Conservation (phyloP, 2,888 invertebrate genomes). For the Aporophyla nigra region DNA sequence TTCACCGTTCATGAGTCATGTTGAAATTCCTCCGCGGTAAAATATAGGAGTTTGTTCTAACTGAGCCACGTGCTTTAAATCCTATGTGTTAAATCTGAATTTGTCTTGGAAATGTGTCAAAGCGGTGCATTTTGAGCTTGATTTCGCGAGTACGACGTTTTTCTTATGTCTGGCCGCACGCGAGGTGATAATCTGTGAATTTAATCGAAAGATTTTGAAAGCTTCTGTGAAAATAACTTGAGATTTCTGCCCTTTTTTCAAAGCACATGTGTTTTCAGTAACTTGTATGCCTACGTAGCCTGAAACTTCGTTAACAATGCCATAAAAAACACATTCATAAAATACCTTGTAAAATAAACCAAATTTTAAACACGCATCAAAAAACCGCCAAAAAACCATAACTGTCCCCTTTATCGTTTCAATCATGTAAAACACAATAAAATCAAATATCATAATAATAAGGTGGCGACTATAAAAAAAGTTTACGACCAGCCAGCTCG, state of each 20-base stretch:
- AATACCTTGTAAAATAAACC: conserved; percentile 22
- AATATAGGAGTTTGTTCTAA: conserved; percentile 24
- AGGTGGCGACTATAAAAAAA: conserved; percentile 27
- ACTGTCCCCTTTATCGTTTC: conserved; percentile 50
- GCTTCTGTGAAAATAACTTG: background rate
- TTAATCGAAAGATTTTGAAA: background rate
- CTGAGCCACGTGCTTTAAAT: conserved; percentile 53
- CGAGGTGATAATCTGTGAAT: conserved; percentile 36
- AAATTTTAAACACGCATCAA: conserved; percentile 16
- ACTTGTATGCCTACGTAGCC: background rate
- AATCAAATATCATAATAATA: conserved; percentile 49
- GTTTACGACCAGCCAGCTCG: conserved; percentile 62
- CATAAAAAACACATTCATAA: conserved; percentile 16
- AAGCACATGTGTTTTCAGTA: conserved; percentile 11
- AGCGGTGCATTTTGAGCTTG: conserved; percentile 48
- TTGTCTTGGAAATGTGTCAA: conserved; percentile 68
- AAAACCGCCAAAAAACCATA: conserved; percentile 43
- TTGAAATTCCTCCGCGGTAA: conserved; percentile 52
- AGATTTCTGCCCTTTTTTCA: background rate
- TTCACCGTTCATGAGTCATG: conserved; percentile 59
- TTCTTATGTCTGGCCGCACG: conserved; percentile 53
- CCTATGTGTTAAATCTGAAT: conserved; percentile 62
- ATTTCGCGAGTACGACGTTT: conserved; percentile 54
- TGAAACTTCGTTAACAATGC: conserved; percentile 7
- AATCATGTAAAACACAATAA: conserved; percentile 51